These are phyloP conservation scores for Helicoverpa assulta DNA, from an alignment of 2,888 invertebrate species.

Conservation along the genomic window DNA sequence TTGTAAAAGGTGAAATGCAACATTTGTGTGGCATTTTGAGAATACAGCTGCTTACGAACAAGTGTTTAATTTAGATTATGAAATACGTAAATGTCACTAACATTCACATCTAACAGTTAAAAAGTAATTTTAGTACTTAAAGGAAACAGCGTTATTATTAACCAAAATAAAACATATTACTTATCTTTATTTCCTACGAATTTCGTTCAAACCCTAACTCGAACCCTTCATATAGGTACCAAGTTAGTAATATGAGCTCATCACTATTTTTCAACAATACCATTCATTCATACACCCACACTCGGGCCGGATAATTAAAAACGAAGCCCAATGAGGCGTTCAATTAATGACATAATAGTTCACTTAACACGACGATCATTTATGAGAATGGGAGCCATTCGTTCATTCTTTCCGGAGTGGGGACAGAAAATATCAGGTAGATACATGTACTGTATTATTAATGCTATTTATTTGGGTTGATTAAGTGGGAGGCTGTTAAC, in stretches of 20 bases:
- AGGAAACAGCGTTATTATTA: too few relatives aligned
- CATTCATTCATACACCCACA: constrained; percentile 50
- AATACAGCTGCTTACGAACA: too few relatives aligned
- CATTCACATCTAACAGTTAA: too few relatives aligned
- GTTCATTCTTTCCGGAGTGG: constrained; percentile 39
- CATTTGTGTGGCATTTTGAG: too few relatives aligned
- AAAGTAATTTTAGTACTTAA: too few relatives aligned
- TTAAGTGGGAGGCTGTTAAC: background rate
- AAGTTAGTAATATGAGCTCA: constrained; percentile 20
- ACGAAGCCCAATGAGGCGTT: constrained; percentile 54
- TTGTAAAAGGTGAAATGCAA: background rate
- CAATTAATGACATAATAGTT: constrained; percentile 57
- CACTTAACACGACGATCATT: constrained; percentile 53
- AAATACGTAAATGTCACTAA: too few relatives aligned
- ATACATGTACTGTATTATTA: background rate
- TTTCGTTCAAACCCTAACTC: background rate
- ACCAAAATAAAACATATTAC: too few relatives aligned
- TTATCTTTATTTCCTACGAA: background rate
- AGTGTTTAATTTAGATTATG: too few relatives aligned
- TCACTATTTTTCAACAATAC: constrained; percentile 48
- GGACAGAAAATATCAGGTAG: constrained; percentile 11
- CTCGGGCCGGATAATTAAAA: constrained; percentile 53
- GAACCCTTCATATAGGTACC: background rate
- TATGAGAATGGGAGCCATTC: constrained; percentile 40
- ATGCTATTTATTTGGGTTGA: background rate